Evolutionary conservation across 2,797 vertebrate genomes (phyloP).

Genomic region (Acipenser ruthenus): DNA sequence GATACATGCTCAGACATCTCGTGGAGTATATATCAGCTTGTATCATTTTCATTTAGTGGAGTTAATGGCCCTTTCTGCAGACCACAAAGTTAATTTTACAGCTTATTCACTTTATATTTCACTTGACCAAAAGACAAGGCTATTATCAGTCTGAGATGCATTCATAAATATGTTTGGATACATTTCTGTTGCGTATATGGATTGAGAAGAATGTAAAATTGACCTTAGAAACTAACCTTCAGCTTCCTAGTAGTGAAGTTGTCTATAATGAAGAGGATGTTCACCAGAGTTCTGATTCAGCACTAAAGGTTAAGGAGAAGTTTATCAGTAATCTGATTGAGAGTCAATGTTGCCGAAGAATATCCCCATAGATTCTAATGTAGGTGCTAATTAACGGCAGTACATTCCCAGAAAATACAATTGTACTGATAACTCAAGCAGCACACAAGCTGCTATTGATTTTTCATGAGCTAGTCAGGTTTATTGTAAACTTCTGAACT

Average conservation of each 20-base stretch:
- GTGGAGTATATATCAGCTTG: too few species aligned
- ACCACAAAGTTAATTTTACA: too few species aligned
- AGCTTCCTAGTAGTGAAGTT: too few species aligned
- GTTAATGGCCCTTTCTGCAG: not conserved
- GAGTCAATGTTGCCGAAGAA: not conserved
- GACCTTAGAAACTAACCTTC: not conserved
- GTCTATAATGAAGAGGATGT: too few species aligned
- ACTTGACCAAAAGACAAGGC: slow-evolving; percentile 20
- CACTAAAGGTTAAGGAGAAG: not conserved
- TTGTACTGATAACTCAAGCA: not conserved
- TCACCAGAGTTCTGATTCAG: too few species aligned
- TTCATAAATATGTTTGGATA: slow-evolving; percentile 48
- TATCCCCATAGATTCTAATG: not conserved
- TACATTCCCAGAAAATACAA: not conserved
- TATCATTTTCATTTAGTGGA: not conserved
- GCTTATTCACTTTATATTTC: too few species aligned
- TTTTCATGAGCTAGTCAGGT: not conserved
- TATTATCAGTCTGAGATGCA: slow-evolving; percentile 41
- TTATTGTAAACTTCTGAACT: slow-evolving; percentile 4
- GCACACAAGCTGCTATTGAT: slow-evolving; percentile 5
- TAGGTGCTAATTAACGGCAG: slow-evolving; percentile 1
- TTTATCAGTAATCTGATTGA: not conserved
- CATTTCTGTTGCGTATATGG: slow-evolving; percentile 1
- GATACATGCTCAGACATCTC: too few species aligned
- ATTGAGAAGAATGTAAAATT: slow-evolving; percentile 4